phyloP scores from a whole-genome alignment of 2,113 vertebrate species.

The Hydrochoerus hydrochaeris region DNA sequence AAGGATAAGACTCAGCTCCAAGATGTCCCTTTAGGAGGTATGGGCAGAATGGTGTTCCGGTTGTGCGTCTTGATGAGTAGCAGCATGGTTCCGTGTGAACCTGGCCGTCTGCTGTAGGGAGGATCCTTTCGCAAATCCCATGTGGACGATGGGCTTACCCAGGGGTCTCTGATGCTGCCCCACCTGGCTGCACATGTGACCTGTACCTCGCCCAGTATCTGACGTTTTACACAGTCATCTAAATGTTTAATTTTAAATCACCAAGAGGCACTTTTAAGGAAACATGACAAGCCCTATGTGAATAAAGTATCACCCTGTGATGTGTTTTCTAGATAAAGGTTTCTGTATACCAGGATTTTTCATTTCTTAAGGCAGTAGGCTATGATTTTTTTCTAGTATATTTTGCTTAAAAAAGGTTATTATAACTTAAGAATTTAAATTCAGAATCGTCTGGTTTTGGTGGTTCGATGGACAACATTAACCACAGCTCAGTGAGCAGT shows the following conservation, averaged over 20 bases:
- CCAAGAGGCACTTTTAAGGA: background rate
- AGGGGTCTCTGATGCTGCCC: background rate
- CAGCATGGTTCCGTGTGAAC: fast-evolving
- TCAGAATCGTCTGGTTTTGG: background rate
- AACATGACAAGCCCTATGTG: background rate
- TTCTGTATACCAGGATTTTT: background rate
- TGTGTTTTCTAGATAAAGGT: background rate
- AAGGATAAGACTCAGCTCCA: conserved; percentile 97
- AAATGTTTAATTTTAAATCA: background rate
- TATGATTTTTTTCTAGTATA: background rate
- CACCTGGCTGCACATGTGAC: background rate
- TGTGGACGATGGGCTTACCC: background rate
- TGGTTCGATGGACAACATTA: background rate
- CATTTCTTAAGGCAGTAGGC: background rate
- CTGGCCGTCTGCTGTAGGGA: background rate
- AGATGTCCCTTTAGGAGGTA: conserved; percentile 96
- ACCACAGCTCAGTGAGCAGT: background rate
- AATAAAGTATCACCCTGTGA: background rate
- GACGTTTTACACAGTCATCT: background rate
- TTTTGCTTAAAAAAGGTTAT: conserved; percentile 36
- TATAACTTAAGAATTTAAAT: conserved; percentile 28
- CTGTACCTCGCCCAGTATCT: background rate
- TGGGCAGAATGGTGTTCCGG: conserved; percentile 70
- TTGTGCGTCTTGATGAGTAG: background rate
- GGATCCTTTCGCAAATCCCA: fast-evolving